A percentile compares a stretch with the other conserved stretches of the same genome.
Evolutionary conservation across 2,888 invertebrate genomes (phyloP).

Genomic region (Acronicta alni): DNA sequence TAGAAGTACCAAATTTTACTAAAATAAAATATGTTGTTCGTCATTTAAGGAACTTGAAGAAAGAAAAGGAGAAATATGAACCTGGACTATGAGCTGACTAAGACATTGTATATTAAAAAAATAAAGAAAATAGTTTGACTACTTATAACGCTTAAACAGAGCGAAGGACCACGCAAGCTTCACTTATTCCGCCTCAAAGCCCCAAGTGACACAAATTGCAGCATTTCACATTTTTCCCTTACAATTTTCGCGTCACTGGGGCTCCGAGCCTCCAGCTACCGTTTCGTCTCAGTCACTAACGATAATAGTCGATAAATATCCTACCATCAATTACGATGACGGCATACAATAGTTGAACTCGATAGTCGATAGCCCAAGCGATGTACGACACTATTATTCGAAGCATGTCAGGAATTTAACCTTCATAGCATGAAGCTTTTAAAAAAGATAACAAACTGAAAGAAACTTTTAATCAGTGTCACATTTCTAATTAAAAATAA

Average conservation of each 20-base stretch:
- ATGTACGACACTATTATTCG: slow-evolving; percentile 27
- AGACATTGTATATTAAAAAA: neutral
- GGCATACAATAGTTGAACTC: slow-evolving; percentile 60
- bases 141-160: slow-evolving; percentile 8
- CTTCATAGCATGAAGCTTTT: too few relatives aligned
- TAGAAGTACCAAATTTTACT: too few relatives aligned
- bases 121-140: slow-evolving; percentile 1
- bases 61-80: too few relatives aligned
- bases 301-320: slow-evolving; percentile 76
- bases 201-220: slow-evolving; percentile 68
- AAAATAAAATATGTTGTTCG: too few relatives aligned
- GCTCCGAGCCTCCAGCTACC: slow-evolving; percentile 72
- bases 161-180: slow-evolving; percentile 3
- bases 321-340: slow-evolving; percentile 69
- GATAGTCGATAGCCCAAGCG: slow-evolving; percentile 35
- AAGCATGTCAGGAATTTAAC: slow-evolving; percentile 22
- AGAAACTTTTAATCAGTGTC: too few relatives aligned
- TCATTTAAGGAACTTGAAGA: too few relatives aligned
- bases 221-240: slow-evolving; percentile 70
- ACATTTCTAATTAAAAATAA: too few relatives aligned
- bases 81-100: too few relatives aligned
- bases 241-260: slow-evolving; percentile 72
- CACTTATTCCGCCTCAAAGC: slow-evolving; percentile 26
- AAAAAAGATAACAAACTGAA: too few relatives aligned
- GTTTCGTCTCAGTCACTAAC: slow-evolving; percentile 68